These are phyloP conservation scores for Lytechinus variegatus DNA, from an alignment of 35 echinoderm and acorn worm genomes.

Conservation along the genomic window DNA sequence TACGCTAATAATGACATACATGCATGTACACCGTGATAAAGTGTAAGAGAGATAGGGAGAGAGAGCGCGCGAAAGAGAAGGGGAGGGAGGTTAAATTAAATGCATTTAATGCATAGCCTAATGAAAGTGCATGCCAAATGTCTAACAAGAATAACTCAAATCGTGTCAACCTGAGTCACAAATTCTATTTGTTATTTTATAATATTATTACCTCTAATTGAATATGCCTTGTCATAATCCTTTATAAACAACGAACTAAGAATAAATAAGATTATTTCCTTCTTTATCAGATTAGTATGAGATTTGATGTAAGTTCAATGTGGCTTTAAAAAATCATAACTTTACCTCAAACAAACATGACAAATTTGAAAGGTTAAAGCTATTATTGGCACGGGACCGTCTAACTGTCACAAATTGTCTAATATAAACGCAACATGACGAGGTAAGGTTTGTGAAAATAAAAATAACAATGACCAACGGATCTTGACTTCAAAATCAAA, in stretches of 20 bases:
- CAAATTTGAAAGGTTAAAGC: background rate
- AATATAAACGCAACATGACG: background rate
- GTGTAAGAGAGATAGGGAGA: too few relatives aligned
- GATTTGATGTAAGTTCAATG: background rate
- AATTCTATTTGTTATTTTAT: background rate
- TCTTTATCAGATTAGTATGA: background rate
- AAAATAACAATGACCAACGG: background rate
- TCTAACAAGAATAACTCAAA: too few relatives aligned
- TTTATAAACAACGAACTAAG: background rate
- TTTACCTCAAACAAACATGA: background rate
- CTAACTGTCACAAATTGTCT: background rate
- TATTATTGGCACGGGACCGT: background rate
- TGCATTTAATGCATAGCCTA: too few relatives aligned
- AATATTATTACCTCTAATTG: background rate
- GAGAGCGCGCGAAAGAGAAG: too few relatives aligned
- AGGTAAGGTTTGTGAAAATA: background rate
- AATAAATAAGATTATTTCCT: background rate
- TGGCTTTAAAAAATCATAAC: background rate
- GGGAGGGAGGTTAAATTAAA: too few relatives aligned
- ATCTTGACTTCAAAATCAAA: too few relatives aligned
- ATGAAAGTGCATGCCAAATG: too few relatives aligned
- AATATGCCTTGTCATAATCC: background rate
- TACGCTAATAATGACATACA: background rate
- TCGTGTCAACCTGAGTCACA: background rate
- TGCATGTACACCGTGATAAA: too few relatives aligned